Evolutionary conservation across 1,140 invertebrate species (phyloP).

Genomic region (Diuraphis noxia): DNA sequence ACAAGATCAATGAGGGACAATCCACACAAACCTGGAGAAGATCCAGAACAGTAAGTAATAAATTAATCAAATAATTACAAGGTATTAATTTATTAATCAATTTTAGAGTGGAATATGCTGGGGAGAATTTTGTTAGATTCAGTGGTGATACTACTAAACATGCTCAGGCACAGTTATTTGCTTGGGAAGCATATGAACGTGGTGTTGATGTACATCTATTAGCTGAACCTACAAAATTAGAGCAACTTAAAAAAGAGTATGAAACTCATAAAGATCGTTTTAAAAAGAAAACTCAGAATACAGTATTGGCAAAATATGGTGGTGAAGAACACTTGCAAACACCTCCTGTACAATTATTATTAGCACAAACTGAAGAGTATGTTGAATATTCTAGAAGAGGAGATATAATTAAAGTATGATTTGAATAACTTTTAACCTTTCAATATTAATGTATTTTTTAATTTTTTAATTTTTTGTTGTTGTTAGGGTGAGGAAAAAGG

Average conservation of each 20-base stretch:
- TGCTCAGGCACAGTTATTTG: constrained; percentile 91
- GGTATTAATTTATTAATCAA: constrained; percentile 47
- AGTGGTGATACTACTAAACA: constrained; percentile 91
- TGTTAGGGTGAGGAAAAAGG: constrained; percentile 82
- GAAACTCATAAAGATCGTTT: constrained; percentile 75
- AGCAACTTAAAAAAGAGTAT: constrained; percentile 88
- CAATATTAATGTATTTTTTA: constrained; percentile 30
- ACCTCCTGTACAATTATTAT: constrained; percentile 80
- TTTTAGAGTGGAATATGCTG: constrained; percentile 80
- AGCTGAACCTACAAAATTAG: constrained; percentile 96
- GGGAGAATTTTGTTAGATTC: constrained; percentile 95
- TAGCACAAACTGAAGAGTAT: constrained; percentile 96
- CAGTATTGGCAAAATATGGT: constrained; percentile 83
- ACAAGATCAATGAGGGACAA: constrained; percentile 98
- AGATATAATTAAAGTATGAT: constrained; percentile 69
- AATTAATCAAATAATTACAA: constrained; percentile 4
- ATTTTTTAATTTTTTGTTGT: too few relatives aligned
- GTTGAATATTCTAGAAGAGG: constrained; percentile 94
- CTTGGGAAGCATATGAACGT: constrained; percentile 94
- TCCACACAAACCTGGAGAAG: constrained; percentile 73
- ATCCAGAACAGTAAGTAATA: constrained; percentile 67
- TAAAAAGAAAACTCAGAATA: constrained; percentile 67
- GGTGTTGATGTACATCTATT: constrained; percentile 95
- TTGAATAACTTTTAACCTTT: background rate
- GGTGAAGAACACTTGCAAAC: constrained; percentile 88